Percentiles rank a stretch among this genome's conserved stretches.
Conservation (phyloP, 2,797 vertebrate genomes). For the Sylvia borin region DNA sequence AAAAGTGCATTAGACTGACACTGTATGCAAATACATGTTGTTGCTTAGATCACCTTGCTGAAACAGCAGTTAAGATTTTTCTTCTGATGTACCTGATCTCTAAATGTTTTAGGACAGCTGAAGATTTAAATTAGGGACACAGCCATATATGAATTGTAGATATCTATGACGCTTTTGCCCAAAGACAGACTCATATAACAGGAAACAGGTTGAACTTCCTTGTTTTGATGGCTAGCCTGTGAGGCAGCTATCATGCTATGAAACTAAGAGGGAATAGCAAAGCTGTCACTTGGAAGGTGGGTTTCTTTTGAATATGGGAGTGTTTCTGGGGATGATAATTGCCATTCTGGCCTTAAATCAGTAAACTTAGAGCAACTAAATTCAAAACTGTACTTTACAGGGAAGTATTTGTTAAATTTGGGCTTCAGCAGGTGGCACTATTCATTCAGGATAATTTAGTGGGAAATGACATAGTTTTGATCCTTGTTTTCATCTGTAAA, state of each 20-base stretch:
- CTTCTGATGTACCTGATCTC: background rate
- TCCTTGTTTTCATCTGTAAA: background rate
- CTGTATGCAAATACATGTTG: background rate
- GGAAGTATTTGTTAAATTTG: background rate
- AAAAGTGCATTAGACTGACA: background rate
- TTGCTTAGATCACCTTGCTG: background rate
- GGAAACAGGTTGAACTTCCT: background rate
- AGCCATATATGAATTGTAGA: background rate
- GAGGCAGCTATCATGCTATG: background rate
- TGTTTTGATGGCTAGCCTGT: background rate
- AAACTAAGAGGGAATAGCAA: background rate
- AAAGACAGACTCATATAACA: background rate
- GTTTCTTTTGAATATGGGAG: background rate
- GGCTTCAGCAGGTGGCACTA: conserved; percentile 32
- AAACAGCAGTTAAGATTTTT: background rate
- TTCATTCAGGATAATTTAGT: background rate
- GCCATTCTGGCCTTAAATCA: background rate
- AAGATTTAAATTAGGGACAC: background rate
- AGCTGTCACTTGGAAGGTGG: background rate
- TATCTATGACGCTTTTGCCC: background rate
- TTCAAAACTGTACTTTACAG: background rate
- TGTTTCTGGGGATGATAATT: background rate
- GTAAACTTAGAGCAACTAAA: background rate
- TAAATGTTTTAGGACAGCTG: background rate
- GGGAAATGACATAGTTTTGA: background rate